phyloP scores from a whole-genome alignment of 2,888 invertebrate species.

The Lagria hirta region DNA sequence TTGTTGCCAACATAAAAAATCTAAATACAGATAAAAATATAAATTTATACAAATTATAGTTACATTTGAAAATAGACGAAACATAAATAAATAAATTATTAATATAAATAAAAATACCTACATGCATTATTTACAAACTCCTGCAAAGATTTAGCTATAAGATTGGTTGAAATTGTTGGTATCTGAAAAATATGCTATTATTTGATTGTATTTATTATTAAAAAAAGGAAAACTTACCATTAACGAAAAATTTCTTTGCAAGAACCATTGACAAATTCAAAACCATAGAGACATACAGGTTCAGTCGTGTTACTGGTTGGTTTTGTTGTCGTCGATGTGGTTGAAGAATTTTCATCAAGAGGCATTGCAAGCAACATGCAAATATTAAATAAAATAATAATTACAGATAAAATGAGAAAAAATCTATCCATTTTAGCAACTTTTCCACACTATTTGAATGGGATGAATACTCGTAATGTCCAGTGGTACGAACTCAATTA shows the following conservation, averaged over 20 bases:
- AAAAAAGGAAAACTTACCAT: conserved; percentile 22
- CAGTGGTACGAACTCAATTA: conserved; percentile 23
- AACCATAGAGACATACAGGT: conserved; percentile 33
- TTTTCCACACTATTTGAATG: conserved; percentile 23
- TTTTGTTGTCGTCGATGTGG: conserved; percentile 13
- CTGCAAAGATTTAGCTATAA: too few species aligned
- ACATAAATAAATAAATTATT: conserved; percentile 26
- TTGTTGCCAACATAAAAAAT: too few species aligned
- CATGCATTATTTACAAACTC: conserved; percentile 16
- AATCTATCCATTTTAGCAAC: conserved; percentile 25
- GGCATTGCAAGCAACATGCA: conserved; percentile 23
- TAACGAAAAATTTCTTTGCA: conserved; percentile 35
- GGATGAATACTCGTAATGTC: conserved; percentile 28
- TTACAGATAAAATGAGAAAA: conserved; percentile 20
- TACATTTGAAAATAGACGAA: too few species aligned
- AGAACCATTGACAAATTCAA: conserved; percentile 33
- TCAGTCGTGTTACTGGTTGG: conserved; percentile 18
- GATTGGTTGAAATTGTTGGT: too few species aligned
- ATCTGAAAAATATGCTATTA: too few species aligned
- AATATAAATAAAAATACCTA: conserved; percentile 24
- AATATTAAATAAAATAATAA: conserved; percentile 22
- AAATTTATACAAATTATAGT: too few species aligned
- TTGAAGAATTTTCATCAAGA: conserved; percentile 18
- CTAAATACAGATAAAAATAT: too few species aligned
- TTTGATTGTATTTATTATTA: background rate